phyloP scores from a whole-genome alignment of 2,888 invertebrate genomes.

The Zeuzera pyrina region DNA sequence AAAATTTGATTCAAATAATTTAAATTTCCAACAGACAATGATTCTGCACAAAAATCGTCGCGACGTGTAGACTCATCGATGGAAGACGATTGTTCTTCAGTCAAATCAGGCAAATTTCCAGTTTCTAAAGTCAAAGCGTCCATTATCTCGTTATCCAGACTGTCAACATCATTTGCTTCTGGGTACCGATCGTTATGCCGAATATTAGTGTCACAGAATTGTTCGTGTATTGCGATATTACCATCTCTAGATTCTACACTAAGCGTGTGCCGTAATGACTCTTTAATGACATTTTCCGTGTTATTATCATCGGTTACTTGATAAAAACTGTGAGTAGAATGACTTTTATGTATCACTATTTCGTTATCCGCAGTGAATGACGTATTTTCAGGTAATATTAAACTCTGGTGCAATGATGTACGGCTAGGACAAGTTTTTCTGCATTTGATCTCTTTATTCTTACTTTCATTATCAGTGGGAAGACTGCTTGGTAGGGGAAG shows the following conservation, averaged over 20 bases:
- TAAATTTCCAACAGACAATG: conserved; percentile 39
- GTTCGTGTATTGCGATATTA: conserved; percentile 16
- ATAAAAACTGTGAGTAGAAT: conserved; percentile 37
- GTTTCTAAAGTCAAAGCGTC: conserved; percentile 49
- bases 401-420: conserved; percentile 36
- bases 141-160: conserved; percentile 51
- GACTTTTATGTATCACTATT: conserved; percentile 37
- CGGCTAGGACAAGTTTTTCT: conserved; percentile 17
- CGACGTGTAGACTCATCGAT: conserved; percentile 52
- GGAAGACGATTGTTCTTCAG: conserved; percentile 54
- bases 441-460: conserved; percentile 20
- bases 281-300: conserved; percentile 10
- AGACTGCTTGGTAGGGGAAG: conserved; percentile 9
- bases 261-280: conserved; percentile 24
- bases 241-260: conserved; percentile 28
- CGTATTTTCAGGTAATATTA: conserved; percentile 26
- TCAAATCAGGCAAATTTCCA: conserved; percentile 50
- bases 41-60: conserved; percentile 42
- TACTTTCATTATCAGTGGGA: conserved; percentile 18
- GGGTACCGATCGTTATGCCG: conserved; percentile 58
- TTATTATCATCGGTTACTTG: conserved; percentile 9
- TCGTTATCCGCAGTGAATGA: conserved; percentile 24
- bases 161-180: conserved; percentile 51
- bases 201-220: conserved; percentile 53
- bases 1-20: conserved; percentile 45